A percentile compares a stretch with the other conserved stretches of the same genome.
Conservation (phyloP, 2,797 vertebrate species). For the Clamator glandarius region DNA sequence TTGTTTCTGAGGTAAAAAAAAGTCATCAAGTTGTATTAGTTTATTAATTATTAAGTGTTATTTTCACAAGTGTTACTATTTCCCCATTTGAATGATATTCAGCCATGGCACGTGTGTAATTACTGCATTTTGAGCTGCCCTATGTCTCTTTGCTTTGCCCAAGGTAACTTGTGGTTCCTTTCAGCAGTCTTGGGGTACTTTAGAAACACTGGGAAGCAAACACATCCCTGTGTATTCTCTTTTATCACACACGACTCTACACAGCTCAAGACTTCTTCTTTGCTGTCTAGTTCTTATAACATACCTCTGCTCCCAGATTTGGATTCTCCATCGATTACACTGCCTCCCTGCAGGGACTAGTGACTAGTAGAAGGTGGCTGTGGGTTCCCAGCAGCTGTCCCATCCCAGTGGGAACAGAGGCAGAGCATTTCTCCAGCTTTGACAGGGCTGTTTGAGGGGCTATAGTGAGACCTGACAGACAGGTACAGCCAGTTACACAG, state of each 20-base stretch:
- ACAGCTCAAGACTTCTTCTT: neutral
- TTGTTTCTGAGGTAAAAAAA: neutral
- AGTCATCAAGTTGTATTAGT: neutral
- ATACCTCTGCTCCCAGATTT: neutral
- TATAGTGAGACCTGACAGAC: slow-evolving; percentile 21
- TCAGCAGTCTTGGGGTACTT: neutral
- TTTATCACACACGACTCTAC: neutral
- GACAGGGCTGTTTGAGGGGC: neutral
- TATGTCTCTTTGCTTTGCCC: neutral
- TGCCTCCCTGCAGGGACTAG: neutral
- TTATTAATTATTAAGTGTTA: neutral
- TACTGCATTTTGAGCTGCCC: neutral
- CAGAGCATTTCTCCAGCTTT: neutral
- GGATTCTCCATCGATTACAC: neutral
- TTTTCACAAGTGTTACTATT: neutral
- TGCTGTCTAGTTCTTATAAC: neutral
- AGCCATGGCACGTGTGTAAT: neutral
- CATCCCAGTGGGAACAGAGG: slow-evolving; percentile 1
- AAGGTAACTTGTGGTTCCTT: neutral
- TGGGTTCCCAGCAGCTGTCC: neutral
- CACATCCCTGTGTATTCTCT: neutral
- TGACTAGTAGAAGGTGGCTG: neutral
- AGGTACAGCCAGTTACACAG: slow-evolving; percentile 56
- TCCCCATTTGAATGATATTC: neutral
- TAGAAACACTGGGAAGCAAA: neutral